Percentiles rank a stretch among this genome's conserved stretches.
Conservation (phyloP, 2,888 invertebrate species). For the Rotaria macrura region DNA sequence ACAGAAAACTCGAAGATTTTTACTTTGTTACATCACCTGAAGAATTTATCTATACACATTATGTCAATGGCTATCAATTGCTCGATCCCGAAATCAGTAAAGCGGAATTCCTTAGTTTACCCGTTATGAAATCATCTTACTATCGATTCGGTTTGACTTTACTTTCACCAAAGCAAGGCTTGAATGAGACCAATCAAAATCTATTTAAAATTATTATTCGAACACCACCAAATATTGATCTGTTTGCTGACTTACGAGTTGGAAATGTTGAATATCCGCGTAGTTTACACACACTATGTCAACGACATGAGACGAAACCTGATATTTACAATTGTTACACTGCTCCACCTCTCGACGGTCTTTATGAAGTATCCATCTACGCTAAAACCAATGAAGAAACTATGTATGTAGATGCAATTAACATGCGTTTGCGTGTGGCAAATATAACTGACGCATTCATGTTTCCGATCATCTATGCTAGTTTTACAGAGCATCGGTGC, state of each 20-base stretch:
- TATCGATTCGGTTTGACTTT: not conserved
- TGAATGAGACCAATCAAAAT: not conserved
- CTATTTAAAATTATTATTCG: not conserved
- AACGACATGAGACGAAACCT: not conserved
- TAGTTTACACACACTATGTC: not conserved
- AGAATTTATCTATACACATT: constrained; percentile 9
- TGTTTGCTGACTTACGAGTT: not conserved
- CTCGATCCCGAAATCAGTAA: not conserved
- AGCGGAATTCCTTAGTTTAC: constrained; percentile 9
- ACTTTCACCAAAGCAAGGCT: constrained; percentile 7
- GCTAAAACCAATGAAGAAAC: not conserved
- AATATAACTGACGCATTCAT: not conserved
- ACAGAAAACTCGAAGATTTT: not conserved
- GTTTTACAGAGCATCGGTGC: not conserved
- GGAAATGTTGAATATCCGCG: not conserved
- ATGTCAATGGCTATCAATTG: not conserved
- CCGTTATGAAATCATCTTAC: not conserved
- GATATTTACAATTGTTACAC: not conserved
- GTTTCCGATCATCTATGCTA: not conserved
- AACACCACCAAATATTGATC: not conserved
- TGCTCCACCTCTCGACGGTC: not conserved
- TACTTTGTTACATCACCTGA: constrained; percentile 12
- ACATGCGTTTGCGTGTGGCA: not conserved
- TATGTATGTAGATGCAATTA: not conserved
- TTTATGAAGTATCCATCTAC: not conserved